A percentile compares a stretch with the other conserved stretches of the same genome.
Conservation (phyloP, 2,113 vertebrate species). For the Lampris megalopsis region DNA sequence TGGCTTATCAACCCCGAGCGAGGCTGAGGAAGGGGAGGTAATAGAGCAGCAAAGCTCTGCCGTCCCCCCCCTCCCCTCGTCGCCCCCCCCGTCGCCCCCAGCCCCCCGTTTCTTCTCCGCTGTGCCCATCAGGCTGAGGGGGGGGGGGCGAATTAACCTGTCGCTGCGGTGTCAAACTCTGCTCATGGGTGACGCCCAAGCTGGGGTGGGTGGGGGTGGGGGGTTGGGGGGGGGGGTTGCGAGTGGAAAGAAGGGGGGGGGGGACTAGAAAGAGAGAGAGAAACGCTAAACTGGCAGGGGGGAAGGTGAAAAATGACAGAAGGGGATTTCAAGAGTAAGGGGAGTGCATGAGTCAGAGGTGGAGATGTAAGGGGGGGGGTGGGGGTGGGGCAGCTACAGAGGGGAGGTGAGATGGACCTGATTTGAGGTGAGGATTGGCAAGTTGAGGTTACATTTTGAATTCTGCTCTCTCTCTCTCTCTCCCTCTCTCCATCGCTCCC, state of each 20-base stretch:
- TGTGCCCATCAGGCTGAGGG: conserved; percentile 4
- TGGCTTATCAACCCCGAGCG: not conserved
- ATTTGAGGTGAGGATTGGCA: not conserved
- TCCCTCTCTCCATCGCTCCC: conserved; percentile 16
- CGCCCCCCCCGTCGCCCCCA: conserved; percentile 34
- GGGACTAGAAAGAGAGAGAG: not conserved
- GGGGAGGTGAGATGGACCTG: conserved; percentile 42
- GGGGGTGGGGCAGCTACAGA: conserved; percentile 40
- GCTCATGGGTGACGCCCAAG: not conserved
- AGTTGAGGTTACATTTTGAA: conserved; percentile 1
- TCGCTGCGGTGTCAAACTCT: conserved; percentile 68
- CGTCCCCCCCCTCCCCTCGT: conserved; percentile 20
- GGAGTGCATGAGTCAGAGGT: not conserved
- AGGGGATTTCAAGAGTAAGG: not conserved
- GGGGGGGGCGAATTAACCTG: conserved; percentile 74
- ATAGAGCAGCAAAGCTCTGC: not conserved
- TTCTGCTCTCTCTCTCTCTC: conserved; percentile 35
- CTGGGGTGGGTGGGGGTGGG: not conserved
- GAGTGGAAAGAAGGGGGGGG: not conserved
- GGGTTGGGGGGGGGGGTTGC: not conserved
- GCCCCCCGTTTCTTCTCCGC: conserved; percentile 19
- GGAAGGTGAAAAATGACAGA: conserved; percentile 21
- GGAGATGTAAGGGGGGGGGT: conserved; percentile 25
- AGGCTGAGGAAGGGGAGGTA: not conserved
- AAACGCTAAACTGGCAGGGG: not conserved